Conservation (phyloP, 2,888 invertebrate species). For the Cephus nigrinus region DNA sequence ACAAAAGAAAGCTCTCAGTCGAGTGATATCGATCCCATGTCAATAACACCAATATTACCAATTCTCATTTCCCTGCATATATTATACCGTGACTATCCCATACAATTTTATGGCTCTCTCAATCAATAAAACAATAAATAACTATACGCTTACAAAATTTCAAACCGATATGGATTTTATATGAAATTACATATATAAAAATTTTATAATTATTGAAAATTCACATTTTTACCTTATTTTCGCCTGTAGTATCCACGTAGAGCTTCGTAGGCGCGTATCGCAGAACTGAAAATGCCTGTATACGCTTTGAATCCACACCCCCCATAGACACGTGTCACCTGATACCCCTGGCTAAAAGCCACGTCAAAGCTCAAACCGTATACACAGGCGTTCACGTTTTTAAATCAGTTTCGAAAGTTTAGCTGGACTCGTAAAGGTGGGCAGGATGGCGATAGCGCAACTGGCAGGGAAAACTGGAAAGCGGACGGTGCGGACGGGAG, state of each 20-base stretch:
- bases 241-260: too few species aligned
- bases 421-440: slow-evolving; percentile 33
- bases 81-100: not conserved
- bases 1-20: not conserved
- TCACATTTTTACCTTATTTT: not conserved
- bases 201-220: not conserved
- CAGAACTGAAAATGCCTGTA: not conserved
- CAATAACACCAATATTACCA: not conserved
- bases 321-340: not conserved
- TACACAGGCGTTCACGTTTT: slow-evolving; percentile 29
- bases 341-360: not conserved
- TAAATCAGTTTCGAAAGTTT: slow-evolving; percentile 47
- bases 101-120: not conserved
- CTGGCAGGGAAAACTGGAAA: slow-evolving; percentile 8
- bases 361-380: not conserved
- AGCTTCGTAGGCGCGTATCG: not conserved
- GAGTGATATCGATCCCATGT: not conserved
- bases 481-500: slow-evolving; percentile 1
- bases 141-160: not conserved
- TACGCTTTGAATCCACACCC: not conserved
- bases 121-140: not conserved
- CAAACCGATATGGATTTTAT: not conserved
- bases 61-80: not conserved
- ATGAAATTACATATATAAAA: not conserved
- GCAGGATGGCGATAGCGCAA: not conserved